Evolutionary conservation across 30 jellyfish, hydroid and myxozoan genomes (phyloP).

Genomic region (Aurelia sp.): DNA sequence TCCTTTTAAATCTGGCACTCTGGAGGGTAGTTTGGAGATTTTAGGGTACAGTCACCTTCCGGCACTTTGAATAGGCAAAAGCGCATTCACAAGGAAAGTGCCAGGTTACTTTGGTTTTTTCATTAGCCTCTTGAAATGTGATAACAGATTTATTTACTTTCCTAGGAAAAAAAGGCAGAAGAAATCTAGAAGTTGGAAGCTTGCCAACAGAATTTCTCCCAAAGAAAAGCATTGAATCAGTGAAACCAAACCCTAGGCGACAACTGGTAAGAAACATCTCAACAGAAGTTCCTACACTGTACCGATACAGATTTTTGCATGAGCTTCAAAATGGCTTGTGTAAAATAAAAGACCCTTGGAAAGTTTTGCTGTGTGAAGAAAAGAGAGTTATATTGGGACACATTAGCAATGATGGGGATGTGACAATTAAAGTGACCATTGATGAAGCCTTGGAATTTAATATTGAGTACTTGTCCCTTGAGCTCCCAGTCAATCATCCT

Average conservation of each 20-base stretch:
- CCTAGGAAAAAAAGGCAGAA: slow-evolving; percentile 45
- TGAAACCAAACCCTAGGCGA: slow-evolving; percentile 58
- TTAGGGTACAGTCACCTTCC: not conserved
- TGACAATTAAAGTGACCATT: slow-evolving; percentile 26
- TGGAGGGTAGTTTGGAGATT: not conserved
- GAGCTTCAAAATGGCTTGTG: slow-evolving; percentile 18
- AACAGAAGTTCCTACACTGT: not conserved
- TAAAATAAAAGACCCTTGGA: slow-evolving; percentile 24
- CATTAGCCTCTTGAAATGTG: not conserved
- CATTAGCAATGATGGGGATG: slow-evolving; percentile 62
- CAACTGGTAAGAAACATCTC: not conserved
- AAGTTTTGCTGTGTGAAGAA: slow-evolving; percentile 26
- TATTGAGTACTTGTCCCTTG: slow-evolving; percentile 64
- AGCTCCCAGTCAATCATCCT: slow-evolving; percentile 64
- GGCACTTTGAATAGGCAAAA: not conserved
- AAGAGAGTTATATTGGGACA: slow-evolving; percentile 14
- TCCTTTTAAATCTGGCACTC: not conserved
- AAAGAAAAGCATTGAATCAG: slow-evolving; percentile 35
- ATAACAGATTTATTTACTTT: slow-evolving; percentile 1
- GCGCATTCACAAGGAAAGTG: not conserved
- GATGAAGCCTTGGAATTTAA: slow-evolving; percentile 65
- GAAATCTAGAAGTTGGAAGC: slow-evolving; percentile 49
- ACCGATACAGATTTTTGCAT: slow-evolving; percentile 35
- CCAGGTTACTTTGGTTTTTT: not conserved
- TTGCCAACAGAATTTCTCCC: slow-evolving; percentile 58